Percentiles rank a stretch among this genome's conserved stretches.
These are phyloP conservation scores for Hemiscyllium ocellatum DNA, from an alignment of 2,113 vertebrate species.

Conservation along the genomic window DNA sequence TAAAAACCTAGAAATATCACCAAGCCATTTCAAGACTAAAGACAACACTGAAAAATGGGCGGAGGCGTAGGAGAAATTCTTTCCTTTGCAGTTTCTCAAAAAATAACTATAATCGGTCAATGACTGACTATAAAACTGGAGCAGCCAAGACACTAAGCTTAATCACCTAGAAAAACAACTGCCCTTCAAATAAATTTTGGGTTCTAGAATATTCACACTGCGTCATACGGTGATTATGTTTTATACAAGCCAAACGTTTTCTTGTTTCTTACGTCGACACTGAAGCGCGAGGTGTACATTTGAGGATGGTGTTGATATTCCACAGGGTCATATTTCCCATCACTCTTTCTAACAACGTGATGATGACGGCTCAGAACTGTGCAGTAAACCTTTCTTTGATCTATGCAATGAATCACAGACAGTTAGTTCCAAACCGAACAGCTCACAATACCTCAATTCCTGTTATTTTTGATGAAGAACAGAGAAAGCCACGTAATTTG, in stretches of 20 bases:
- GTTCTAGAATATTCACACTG: neutral
- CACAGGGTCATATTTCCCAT: constrained; percentile 75
- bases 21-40: neutral
- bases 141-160: neutral
- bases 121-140: neutral
- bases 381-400: constrained; percentile 83
- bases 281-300: constrained; percentile 84
- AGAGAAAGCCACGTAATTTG: neutral
- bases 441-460: neutral
- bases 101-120: neutral
- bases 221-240: neutral
- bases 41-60: neutral
- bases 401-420: constrained; percentile 50
- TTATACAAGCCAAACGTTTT: neutral
- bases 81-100: neutral
- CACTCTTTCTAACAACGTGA: constrained; percentile 85
- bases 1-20: neutral
- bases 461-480: neutral
- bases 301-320: constrained; percentile 88
- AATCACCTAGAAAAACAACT: neutral
- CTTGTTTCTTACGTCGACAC: constrained; percentile 70
- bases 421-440: neutral
- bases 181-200: neutral
- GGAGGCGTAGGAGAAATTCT: neutral
- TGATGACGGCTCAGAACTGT: constrained; percentile 93